Conservation (phyloP, 53 echinoderm and acorn worm genomes). For the Patiria pectinifera region DNA sequence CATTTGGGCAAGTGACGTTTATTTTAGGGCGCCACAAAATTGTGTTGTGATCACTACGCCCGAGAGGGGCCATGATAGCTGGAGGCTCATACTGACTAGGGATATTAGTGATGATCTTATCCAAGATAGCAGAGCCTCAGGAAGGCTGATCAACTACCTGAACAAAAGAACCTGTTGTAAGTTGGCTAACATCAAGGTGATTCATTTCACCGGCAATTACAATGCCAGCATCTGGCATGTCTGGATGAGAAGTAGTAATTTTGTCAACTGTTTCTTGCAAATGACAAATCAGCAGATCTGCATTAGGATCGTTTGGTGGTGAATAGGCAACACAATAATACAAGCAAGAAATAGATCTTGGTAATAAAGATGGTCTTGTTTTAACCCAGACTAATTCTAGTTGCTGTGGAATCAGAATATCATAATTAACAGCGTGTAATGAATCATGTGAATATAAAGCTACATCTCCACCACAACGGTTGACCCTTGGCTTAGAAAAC, state of each 20-base stretch:
- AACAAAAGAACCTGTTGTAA: constrained; percentile 26
- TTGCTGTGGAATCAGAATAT: constrained; percentile 16
- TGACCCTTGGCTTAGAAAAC: constrained; percentile 42
- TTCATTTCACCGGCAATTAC: constrained; percentile 38
- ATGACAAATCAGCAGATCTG: constrained; percentile 12
- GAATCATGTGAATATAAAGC: constrained; percentile 40
- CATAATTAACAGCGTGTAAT: constrained; percentile 8
- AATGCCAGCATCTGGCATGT: constrained; percentile 49
- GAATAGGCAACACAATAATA: constrained; percentile 14
- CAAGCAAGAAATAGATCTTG: constrained; percentile 21
- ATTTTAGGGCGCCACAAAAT: too few species aligned
- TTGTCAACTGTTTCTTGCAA: constrained; percentile 17
- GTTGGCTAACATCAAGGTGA: constrained; percentile 12
- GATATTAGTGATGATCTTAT: constrained; percentile 51
- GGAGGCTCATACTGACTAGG: constrained; percentile 14
- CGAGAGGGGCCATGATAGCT: neutral
- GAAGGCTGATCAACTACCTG: constrained; percentile 39
- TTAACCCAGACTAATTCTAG: constrained; percentile 53
- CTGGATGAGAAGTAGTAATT: constrained; percentile 46
- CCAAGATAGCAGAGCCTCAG: constrained; percentile 28
- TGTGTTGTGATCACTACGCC: too few species aligned
- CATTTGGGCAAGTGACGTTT: too few species aligned
- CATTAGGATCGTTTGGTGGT: constrained; percentile 30
- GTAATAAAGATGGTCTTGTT: constrained; percentile 40
- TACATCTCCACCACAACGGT: constrained; percentile 34